These are phyloP conservation scores for Dyspetes luteomarginatus DNA, from an alignment of 2,888 invertebrate species.

Conservation along the genomic window DNA sequence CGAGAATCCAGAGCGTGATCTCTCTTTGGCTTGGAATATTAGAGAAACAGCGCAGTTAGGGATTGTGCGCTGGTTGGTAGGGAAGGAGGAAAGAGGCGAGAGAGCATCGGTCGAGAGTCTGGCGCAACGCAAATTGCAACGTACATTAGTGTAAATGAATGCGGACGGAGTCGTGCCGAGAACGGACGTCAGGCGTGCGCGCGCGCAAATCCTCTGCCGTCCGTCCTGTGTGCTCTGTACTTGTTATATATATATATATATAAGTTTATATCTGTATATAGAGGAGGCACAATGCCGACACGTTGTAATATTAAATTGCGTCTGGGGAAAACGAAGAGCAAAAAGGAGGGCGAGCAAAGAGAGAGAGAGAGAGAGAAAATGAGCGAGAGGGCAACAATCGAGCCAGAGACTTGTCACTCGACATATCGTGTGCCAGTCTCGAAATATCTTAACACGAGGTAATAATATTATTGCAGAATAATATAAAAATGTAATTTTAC, in stretches of 20 bases:
- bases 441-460: conserved; percentile 38
- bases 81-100: conserved; percentile 39
- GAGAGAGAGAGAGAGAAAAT: conserved; percentile 16
- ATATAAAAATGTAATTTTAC: neutral
- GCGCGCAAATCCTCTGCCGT: conserved; percentile 35
- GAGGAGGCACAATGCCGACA: conserved; percentile 45
- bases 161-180: conserved; percentile 72
- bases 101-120: conserved; percentile 59
- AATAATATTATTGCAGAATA: neutral
- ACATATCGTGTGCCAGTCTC: conserved; percentile 31
- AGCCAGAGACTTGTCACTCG: conserved; percentile 17
- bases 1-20: conserved; percentile 48
- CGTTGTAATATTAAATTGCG: conserved; percentile 65
- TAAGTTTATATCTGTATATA: conserved; percentile 8
- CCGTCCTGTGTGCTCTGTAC: conserved; percentile 19
- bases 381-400: conserved; percentile 26
- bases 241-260: conserved; percentile 14
- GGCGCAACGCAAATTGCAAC: conserved; percentile 75
- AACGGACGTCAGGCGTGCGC: conserved; percentile 59
- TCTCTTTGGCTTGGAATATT: conserved; percentile 47
- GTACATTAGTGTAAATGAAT: conserved; percentile 78
- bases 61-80: neutral
- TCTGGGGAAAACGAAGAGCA: conserved; percentile 43
- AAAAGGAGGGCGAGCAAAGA: conserved; percentile 2
- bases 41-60: conserved; percentile 36